Percentiles rank a stretch among this genome's conserved stretches.
phyloP scores from a whole-genome alignment of 2,888 invertebrate genomes.

The Dryomyza anilis region DNA sequence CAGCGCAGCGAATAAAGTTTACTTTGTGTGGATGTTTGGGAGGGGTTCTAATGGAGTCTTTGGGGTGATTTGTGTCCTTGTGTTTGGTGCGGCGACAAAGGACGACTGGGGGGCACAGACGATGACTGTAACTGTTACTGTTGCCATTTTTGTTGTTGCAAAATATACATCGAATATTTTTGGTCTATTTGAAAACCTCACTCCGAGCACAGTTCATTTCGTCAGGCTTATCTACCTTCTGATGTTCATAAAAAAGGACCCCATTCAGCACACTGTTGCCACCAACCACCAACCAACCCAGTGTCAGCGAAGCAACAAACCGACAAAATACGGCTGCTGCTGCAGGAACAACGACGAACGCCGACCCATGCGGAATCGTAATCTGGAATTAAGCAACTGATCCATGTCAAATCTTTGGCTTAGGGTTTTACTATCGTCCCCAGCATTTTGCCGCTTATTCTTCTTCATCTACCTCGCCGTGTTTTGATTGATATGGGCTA shows the following conservation, averaged over 20 bases:
- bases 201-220: conserved; percentile 29
- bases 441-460: conserved; percentile 32
- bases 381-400: conserved; percentile 62
- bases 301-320: conserved; percentile 3
- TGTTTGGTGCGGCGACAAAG: not conserved
- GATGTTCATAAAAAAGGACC: conserved; percentile 27
- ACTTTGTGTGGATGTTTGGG: conserved; percentile 1
- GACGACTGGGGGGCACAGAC: not conserved
- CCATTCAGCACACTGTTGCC: not conserved
- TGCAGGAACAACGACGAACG: conserved; percentile 10
- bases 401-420: conserved; percentile 62
- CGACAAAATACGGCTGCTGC: not conserved
- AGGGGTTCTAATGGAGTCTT: too few relatives aligned
- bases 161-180: conserved; percentile 33
- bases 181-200: conserved; percentile 41
- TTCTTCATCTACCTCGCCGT: conserved; percentile 36
- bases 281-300: not conserved
- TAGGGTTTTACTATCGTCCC: too few relatives aligned
- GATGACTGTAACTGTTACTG: too few relatives aligned
- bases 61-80: not conserved
- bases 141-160: conserved; percentile 8
- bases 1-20: conserved; percentile 14
- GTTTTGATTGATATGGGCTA: conserved; percentile 51
- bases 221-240: conserved; percentile 31
- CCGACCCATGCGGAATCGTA: conserved; percentile 58